Base-by-base conservation (phyloP, 1,140 invertebrate species). In the Trypoxylus dichotomus region DNA sequence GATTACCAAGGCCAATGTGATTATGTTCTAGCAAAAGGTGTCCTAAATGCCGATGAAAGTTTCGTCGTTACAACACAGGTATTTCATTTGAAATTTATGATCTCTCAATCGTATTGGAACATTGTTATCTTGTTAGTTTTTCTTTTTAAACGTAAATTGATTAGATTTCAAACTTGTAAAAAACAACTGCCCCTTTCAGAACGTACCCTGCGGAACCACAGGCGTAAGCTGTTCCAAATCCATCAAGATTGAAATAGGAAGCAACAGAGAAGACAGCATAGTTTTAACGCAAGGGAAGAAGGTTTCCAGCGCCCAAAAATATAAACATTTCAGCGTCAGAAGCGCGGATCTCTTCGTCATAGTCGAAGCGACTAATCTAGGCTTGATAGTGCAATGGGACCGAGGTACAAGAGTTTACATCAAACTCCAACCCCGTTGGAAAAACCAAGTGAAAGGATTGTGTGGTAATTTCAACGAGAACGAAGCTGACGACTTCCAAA, bases 381-480 rank as follows among this genome's bases (percentile, higher is more conserved):
- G 94, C 21, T 84, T 97, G 32, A 92, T 92, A 42, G 81, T 97
- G 0, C 93, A 95, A 82, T 97, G 96, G 96, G 96, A 98, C 85
- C 91, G 91, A 82, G 93, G 92, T 10, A 95, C 95, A 0, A 88
- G 94, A 76, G 90, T 96, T 0, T 95, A 96, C 82, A 88, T 97
- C 0, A 93, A 91, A 84, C 84, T 94, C 54, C 90, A 93, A 82
- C 89, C 93, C 1, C 90, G 90, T 78, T 96, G 94, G 94, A 91
- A 92, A 83, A 89, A 90, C 43, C 91, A 90, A 41, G 90, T 96
- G 3, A 91, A 91, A 87, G 96, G 96, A 73, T 87, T 98, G 2
- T 98, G 96, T 86, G 96, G 96, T 0, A 96, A 98, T 85, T 97
- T 93, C 85, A 96, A 98, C 85, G 91, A 92, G 29, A 92, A 97